These are phyloP conservation scores for Vicugna pacos DNA, from an alignment of 2,113 vertebrate genomes.

Conservation along the genomic window DNA sequence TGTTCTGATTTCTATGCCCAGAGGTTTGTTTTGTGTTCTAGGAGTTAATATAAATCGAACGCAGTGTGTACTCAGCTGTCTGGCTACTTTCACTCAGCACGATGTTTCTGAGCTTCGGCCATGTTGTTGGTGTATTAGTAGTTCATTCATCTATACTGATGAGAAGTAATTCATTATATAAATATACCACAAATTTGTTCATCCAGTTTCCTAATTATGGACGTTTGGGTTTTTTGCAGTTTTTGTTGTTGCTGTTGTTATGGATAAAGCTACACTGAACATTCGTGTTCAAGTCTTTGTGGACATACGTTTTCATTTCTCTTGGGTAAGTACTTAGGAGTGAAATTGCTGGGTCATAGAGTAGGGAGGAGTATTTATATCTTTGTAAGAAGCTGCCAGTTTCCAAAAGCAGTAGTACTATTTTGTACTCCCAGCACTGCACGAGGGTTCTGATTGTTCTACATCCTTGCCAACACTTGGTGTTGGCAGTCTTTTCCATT, in stretches of 20 bases:
- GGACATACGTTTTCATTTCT: neutral
- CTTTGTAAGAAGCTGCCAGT: neutral
- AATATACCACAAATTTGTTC: neutral
- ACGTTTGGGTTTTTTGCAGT: neutral
- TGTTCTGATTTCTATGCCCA: neutral
- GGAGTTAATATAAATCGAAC: neutral
- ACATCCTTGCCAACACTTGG: accelerated
- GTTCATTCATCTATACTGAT: too few species aligned
- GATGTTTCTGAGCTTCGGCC: neutral
- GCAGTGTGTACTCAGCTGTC: accelerated
- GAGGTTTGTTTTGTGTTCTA: neutral
- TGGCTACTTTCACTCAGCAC: accelerated
- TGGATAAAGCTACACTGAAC: neutral
- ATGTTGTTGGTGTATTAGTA: accelerated
- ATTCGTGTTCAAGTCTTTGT: neutral
- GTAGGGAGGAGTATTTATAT: neutral
- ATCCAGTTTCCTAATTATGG: neutral
- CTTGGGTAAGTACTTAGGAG: neutral
- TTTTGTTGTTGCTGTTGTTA: neutral
- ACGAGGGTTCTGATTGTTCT: accelerated
- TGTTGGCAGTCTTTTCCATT: neutral
- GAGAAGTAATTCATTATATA: neutral
- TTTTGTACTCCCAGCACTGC: accelerated
- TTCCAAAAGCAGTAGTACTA: accelerated
- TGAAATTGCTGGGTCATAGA: neutral